Evolutionary conservation across 2,888 invertebrate species (phyloP).

Genomic region (Dioctria rufipes): DNA sequence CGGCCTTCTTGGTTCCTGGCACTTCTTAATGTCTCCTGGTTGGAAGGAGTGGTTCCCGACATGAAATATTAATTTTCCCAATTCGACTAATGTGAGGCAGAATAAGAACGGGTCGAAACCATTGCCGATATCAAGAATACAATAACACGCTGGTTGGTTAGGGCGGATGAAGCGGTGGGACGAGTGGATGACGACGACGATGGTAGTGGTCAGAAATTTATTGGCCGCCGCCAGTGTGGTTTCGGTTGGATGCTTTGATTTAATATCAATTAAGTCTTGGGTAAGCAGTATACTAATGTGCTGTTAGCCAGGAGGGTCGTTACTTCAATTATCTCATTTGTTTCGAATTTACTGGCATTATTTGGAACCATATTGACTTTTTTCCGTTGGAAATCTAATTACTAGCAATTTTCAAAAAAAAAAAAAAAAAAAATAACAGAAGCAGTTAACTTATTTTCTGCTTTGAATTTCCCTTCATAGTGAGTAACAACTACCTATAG

Average conservation of each 20-base stretch:
- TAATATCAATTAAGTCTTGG: slow-evolving; percentile 49
- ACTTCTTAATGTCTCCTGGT: slow-evolving; percentile 28
- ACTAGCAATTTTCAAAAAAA: background rate
- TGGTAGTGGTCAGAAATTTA: slow-evolving; percentile 9
- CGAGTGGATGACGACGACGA: slow-evolving; percentile 6
- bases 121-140: background rate
- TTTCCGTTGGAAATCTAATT: background rate
- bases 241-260: slow-evolving; percentile 51
- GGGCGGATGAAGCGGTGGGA: background rate
- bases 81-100: slow-evolving; percentile 47
- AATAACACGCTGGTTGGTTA: background rate
- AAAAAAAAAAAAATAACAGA: background rate
- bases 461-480: no score
- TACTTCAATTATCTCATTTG: slow-evolving; percentile 41
- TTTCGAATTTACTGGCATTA: slow-evolving; percentile 25
- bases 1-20: slow-evolving; percentile 21
- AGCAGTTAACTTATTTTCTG: background rate
- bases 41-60: slow-evolving; percentile 55
- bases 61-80: slow-evolving; percentile 57
- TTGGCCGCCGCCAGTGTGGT: slow-evolving; percentile 32
- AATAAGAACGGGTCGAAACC: background rate
- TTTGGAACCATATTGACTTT: background rate
- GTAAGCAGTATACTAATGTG: slow-evolving; percentile 20
- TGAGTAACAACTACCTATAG: no score
- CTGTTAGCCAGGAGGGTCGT: background rate